Base-by-base conservation (phyloP, 2,888 invertebrate genomes). In the Helleia helle region DNA sequence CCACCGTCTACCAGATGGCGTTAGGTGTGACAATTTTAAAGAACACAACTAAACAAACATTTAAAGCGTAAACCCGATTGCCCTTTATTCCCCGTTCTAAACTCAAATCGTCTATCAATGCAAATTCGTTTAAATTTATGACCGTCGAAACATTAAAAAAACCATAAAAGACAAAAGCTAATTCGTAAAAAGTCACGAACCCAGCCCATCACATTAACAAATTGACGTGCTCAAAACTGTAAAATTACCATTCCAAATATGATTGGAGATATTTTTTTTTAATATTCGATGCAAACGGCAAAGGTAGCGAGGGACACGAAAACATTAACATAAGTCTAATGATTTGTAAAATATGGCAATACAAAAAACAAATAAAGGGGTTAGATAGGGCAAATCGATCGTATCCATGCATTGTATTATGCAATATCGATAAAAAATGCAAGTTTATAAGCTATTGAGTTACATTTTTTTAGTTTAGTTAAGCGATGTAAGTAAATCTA, bases 161-260 rank as follows among this genome's bases (percentile, higher is more conserved):
- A 46, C 49, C 49, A 55, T 46, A 47, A 50, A 55, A 50, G 47
- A 52, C 47, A 47, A 63, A 55, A 56, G 62, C 60, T 65, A 65
- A 67, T 67, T 65, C 61, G 56, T 58, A 62, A 65, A 62, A 57
- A 75, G 81, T 81, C 83, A 83, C 83, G 83, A 70, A 75, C 64
- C 55, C 54, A 56, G 60, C 59, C 65, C 65, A 68, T 73, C 70
- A 63, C 59, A 71, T 71, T 75, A 76, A 80, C 73, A 74, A 73
- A 77, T 72, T 81, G 79, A 72, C 83, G 81, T 80, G 80, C 70
- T 75, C 72, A 67, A 74, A 79, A 81, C 81, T 81, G 79, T 80
- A 73, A 80, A 79, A 80, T 80, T 75, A 74, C 72, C 75, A 80
- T 81, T 74, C 56, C 54, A 52, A 66, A 69, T 71, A 62, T 62